Base-by-base conservation (phyloP, 1,140 invertebrate genomes). In the Sinonovacula constricta region DNA sequence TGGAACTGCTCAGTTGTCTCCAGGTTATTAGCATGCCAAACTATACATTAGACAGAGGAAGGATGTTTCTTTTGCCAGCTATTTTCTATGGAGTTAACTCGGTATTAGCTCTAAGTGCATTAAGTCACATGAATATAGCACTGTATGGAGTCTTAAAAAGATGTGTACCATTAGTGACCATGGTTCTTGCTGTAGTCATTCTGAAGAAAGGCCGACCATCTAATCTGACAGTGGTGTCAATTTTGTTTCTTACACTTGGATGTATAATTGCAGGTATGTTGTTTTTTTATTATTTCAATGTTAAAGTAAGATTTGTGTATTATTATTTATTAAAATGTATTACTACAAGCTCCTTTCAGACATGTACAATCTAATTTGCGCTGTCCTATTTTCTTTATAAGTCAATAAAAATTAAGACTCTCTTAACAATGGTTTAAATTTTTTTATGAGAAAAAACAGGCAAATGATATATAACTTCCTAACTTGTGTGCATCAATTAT, bases 61-160 rank as follows among this genome's bases (percentile, higher is more conserved):
- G 82, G 59, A 78, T 82, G 10, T 91, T 93, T 82, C 66, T 90
- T 0, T 72, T 90, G 45, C 91, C 92, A 24, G 90, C 92, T 4
- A 53, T 92, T 5, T 92, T 92, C 63, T 92, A 92, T 85, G 90
- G 91, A 34, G 68, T 92, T 0, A 92, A 93, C 71, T 87, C 91
- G 24, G 87, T 91, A 4, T 82, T 92, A 26, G 89, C 91, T 39
- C 85, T 93, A 4, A 87, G 85, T 72, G 92, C 92, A 5, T 85
- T 93, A 12, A 88, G 89, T 77, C 90, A 92, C 30, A 92, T 93
- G 90, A 93, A 92, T 72, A 90, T 93, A 77, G 92, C 93, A 1
- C 92, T 93, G 91, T 93, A 93, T 85, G 91, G 91, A 10, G 91
- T 92, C 7, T 78, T 93, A 31, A 93, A 93, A 81, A 85, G 92